Evolutionary conservation across 1,140 invertebrate species (phyloP).

Genomic region (Pinna nobilis): DNA sequence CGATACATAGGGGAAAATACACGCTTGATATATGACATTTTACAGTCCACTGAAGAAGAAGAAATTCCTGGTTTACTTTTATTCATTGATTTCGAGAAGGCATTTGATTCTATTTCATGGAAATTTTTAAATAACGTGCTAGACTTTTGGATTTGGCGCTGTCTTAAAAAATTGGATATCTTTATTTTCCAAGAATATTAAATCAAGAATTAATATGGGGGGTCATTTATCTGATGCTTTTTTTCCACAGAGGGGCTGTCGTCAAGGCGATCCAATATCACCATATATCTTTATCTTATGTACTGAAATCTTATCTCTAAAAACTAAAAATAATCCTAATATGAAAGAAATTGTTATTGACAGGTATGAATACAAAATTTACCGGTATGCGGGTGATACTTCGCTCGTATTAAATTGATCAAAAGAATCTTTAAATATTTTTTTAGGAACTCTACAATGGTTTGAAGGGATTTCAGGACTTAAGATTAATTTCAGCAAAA

Average conservation of each 20-base stretch:
- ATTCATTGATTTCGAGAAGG: constrained; percentile 2
- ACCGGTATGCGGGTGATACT: constrained; percentile 26
- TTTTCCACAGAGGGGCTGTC: constrained; percentile 6
- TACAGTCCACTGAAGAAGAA: constrained; percentile 10
- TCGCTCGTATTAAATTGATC: background rate
- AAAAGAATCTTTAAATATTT: background rate
- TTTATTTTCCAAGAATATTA: constrained; percentile 3
- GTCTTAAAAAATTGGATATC: background rate
- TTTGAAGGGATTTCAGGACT: constrained; percentile 12
- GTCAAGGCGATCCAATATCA: no score
- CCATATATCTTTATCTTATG: constrained; percentile 26
- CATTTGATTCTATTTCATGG: constrained; percentile 10
- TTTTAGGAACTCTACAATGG: background rate
- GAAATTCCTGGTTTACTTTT: no score
- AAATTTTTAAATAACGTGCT: constrained; percentile 2
- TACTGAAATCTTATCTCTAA: constrained; percentile 8
- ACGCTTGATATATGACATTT: constrained; percentile 7
- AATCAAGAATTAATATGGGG: constrained; percentile 8
- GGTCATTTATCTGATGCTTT: background rate
- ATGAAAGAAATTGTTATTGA: constrained; percentile 25
- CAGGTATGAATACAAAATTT: background rate
- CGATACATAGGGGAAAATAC: no score
- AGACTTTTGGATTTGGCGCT: constrained; percentile 17
- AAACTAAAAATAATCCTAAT: constrained; percentile 13
- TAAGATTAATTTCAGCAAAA: constrained; percentile 13